Evolutionary conservation across 2,113 vertebrate species (phyloP).

Genomic region (Cyanoderma ruficeps): DNA sequence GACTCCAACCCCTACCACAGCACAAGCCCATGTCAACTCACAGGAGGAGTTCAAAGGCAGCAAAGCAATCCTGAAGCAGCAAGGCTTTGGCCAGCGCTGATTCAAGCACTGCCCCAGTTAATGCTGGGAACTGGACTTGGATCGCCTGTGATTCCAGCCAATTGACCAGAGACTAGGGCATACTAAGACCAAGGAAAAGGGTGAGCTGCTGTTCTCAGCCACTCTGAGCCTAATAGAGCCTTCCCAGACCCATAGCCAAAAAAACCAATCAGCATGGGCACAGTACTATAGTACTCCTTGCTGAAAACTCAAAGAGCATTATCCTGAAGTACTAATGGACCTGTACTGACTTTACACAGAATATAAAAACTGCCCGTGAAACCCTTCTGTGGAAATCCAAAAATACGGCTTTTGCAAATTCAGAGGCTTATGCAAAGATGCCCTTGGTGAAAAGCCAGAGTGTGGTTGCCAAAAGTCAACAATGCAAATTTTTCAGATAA

Average conservation of each 20-base stretch:
- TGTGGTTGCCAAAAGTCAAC: conserved; percentile 1
- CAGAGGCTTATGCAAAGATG: conserved; percentile 8
- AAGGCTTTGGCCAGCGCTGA: not conserved
- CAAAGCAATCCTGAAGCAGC: not conserved
- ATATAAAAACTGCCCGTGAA: not conserved
- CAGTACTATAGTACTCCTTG: not conserved
- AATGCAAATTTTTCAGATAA: conserved; percentile 36
- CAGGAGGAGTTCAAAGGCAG: conserved; percentile 15
- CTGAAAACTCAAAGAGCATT: not conserved
- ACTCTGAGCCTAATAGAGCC: not conserved
- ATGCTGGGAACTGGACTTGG: not conserved
- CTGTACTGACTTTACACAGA: not conserved
- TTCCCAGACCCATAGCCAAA: not conserved
- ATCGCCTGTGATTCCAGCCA: rapidly evolving
- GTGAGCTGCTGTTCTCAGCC: not conserved
- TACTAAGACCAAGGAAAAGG: not conserved
- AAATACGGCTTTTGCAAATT: not conserved
- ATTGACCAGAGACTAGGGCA: rapidly evolving
- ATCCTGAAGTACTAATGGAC: not conserved
- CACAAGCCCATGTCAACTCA: not conserved
- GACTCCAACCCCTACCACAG: conserved; percentile 18
- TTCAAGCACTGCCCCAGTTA: not conserved
- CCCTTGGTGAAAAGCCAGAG: not conserved
- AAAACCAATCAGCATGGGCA: not conserved
- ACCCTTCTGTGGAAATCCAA: not conserved